Conservation (phyloP, 2,113 vertebrate genomes). For the Eretmochelys imbricata region DNA sequence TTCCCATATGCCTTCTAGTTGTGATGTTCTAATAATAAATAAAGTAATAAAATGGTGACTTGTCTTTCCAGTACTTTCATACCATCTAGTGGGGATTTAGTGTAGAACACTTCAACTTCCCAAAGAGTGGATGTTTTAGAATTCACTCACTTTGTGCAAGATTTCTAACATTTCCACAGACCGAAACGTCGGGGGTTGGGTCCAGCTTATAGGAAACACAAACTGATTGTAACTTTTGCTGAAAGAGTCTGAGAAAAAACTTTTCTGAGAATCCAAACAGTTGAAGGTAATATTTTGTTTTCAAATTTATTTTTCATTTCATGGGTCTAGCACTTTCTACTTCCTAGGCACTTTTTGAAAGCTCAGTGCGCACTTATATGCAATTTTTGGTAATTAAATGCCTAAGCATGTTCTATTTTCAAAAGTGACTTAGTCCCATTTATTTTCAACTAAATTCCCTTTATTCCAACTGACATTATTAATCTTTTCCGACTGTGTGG, state of each 20-base stretch:
- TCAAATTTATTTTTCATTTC: not conserved
- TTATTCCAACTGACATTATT: not conserved
- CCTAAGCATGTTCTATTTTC: too few relatives aligned
- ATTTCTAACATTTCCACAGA: not conserved
- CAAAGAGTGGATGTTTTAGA: rapidly evolving
- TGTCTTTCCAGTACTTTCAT: slow-evolving; percentile 13
- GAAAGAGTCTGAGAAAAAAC: not conserved
- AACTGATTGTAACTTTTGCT: not conserved
- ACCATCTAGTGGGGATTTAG: slow-evolving; percentile 66
- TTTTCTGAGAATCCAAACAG: not conserved
- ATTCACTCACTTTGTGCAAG: not conserved
- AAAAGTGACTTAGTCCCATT: too few relatives aligned
- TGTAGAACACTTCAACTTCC: slow-evolving; percentile 15
- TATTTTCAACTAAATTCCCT: too few relatives aligned
- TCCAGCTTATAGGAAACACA: not conserved
- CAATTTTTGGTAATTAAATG: too few relatives aligned
- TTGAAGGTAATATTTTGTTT: not conserved
- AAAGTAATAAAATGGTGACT: not conserved
- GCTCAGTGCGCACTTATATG: too few relatives aligned
- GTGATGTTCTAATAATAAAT: not conserved
- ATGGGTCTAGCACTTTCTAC: not conserved
- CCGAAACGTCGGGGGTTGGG: not conserved
- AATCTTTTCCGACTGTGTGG: rapidly evolving
- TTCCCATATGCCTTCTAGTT: not conserved
- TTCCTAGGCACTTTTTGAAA: too few relatives aligned